phyloP scores from a whole-genome alignment of 2,888 invertebrate species.

The Uloborus plumipes region DNA sequence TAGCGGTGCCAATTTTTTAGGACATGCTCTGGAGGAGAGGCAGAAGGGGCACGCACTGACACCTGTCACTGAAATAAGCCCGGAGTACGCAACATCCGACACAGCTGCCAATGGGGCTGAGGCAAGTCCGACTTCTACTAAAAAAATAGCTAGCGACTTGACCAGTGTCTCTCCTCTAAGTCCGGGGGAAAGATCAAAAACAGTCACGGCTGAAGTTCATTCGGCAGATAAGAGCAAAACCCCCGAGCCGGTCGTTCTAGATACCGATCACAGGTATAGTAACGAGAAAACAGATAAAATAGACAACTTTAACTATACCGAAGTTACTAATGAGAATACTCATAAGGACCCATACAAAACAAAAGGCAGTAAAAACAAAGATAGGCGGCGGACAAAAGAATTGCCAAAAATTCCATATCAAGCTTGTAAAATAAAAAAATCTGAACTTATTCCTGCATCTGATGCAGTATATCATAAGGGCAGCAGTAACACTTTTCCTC shows the following conservation, averaged over 20 bases:
- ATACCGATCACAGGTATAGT: not conserved
- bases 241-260: not conserved
- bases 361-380: constrained; percentile 10
- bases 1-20: constrained; percentile 30
- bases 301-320: not conserved
- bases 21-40: constrained; percentile 48
- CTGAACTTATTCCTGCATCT: constrained; percentile 29
- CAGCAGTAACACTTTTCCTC: constrained; percentile 39
- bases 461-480: constrained; percentile 28
- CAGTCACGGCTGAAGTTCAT: constrained; percentile 50
- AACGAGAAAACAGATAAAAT: not conserved
- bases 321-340: not conserved
- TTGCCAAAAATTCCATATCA: constrained; percentile 52
- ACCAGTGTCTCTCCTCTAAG: constrained; percentile 32
- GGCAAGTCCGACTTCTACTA: constrained; percentile 13
- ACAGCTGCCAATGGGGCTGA: constrained; percentile 32
- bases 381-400: constrained; percentile 33
- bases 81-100: constrained; percentile 52
- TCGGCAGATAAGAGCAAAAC: constrained; percentile 23
- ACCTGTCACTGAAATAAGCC: constrained; percentile 59
- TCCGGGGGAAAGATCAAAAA: constrained; percentile 25
- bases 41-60: constrained; percentile 59
- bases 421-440: constrained; percentile 38
- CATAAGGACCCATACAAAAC: not conserved
- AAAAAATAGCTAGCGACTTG: constrained; percentile 23